Base-by-base conservation (phyloP, 2,888 invertebrate species). In the Scelioninae gen. 1 region DNA sequence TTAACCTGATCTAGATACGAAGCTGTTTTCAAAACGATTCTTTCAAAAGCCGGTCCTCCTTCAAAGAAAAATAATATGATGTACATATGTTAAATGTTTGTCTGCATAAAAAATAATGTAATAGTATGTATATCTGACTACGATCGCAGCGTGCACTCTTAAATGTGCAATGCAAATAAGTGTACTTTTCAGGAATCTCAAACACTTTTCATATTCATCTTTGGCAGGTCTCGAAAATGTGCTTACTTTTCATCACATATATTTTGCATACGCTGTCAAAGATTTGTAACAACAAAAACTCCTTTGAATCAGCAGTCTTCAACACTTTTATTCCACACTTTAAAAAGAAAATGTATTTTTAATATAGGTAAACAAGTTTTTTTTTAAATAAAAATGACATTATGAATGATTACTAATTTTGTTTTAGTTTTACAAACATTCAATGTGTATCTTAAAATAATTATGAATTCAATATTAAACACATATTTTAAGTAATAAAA, bases 131-230 rank as follows among this genome's bases (percentile, higher is more conserved):
- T 34, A 15, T 34, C 34, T 34, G 13, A 56, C 15, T 56, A 7
- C 13, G 43, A n/a, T 43, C 43, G 43, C 5, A n/a, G 11, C 11
- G 1, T 4, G 32, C 1, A 13, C 23, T 40, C 40, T 58, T 58
- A 58, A 58, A 58, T 40, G 31, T 43, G 62, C 43, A 45, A 45
- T 65, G 65, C 51, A 65, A 65, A 65, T 51, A 32, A 34, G 34
- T 32, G 63, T 49, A 34, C 49, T 63, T 63, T 63, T 63, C 60
- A 43, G 13, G 60, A 62, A 45, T 45, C 62, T 62, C 62, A 45
- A 62, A 45, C 13, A 15, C 65, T 38, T 65, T 65, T 65, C 65
- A 51, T 65, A 51, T 65, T 51, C 65, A 51, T 47, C 34, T 63
- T 63, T 11, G 49, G 40, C 47, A 16, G 13, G 38, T 51, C 65